Evolutionary conservation across 2,888 invertebrate species (phyloP).

Genomic region (Chrysolina haemoptera): DNA sequence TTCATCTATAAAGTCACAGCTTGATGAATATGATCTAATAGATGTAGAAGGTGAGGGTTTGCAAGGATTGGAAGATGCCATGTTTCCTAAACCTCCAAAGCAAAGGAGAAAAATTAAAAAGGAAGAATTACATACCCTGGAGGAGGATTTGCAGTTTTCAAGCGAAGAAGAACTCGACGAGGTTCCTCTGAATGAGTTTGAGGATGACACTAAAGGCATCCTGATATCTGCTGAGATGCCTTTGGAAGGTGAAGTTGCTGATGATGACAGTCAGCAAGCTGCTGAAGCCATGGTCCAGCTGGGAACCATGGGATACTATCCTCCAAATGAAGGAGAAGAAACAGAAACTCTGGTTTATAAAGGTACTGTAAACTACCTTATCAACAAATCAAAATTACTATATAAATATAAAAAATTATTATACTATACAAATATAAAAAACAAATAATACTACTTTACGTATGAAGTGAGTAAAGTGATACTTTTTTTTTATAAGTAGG

Average conservation of each 20-base stretch:
- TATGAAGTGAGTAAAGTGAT: no score
- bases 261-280: conserved; percentile 75
- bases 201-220: conserved; percentile 67
- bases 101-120: conserved; percentile 66
- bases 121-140: conserved; percentile 68
- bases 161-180: conserved; percentile 81
- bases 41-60: conserved; percentile 76
- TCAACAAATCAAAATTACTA: no score
- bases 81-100: conserved; percentile 62
- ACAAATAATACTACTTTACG: no score
- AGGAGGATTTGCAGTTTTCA: conserved; percentile 76
- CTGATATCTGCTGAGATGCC: conserved; percentile 70
- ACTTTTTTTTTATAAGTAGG: no score
- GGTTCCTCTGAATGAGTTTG: conserved; percentile 72
- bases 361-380: no score
- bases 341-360: conserved; percentile 57
- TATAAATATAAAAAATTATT: no score
- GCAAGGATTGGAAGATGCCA: conserved; percentile 62
- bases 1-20: conserved; percentile 58
- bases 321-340: conserved; percentile 63
- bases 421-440: no score
- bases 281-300: conserved; percentile 86
- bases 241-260: conserved; percentile 59
- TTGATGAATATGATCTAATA: conserved; percentile 76
- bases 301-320: conserved; percentile 78